phyloP scores from a whole-genome alignment of 2,797 vertebrate genomes.

The Myiotriccus ornatus region DNA sequence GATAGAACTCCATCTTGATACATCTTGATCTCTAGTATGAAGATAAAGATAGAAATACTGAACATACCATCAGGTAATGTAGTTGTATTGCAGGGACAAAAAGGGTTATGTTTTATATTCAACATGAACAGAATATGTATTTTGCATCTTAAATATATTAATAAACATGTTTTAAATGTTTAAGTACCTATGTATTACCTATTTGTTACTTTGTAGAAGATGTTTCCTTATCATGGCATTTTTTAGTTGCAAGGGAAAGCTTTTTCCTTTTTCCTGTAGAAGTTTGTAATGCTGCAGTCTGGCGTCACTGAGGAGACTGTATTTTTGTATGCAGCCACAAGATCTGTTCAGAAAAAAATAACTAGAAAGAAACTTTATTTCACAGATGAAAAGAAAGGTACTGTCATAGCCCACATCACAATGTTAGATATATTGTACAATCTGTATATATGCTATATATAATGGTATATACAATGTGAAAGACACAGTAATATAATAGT shows the following conservation, averaged over 20 bases:
- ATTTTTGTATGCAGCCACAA: constrained; percentile 72
- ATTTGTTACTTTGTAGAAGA: constrained; percentile 69
- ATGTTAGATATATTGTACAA: constrained; percentile 75
- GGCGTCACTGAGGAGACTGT: constrained; percentile 69
- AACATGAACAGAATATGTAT: constrained; percentile 68
- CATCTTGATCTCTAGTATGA: not conserved
- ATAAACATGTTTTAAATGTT: constrained; percentile 73
- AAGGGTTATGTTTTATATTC: constrained; percentile 61
- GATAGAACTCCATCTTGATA: constrained; percentile 19
- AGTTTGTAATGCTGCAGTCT: constrained; percentile 70
- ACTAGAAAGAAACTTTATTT: constrained; percentile 55
- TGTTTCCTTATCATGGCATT: constrained; percentile 45
- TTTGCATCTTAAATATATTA: constrained; percentile 73
- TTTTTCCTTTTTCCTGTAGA: constrained; percentile 45
- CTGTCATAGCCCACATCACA: constrained; percentile 66
- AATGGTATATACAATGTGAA: constrained; percentile 76
- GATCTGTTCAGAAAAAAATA: constrained; percentile 19
- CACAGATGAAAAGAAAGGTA: constrained; percentile 65
- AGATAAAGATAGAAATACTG: constrained; percentile 6
- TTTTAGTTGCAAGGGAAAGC: constrained; percentile 46
- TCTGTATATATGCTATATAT: constrained; percentile 81
- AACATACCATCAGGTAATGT: constrained; percentile 34
- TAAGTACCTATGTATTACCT: constrained; percentile 63
- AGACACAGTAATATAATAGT: constrained; percentile 79
- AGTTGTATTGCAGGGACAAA: constrained; percentile 42